Evolutionary conservation across 2,888 invertebrate genomes (phyloP).

Genomic region (Carterocephalus palaemon): DNA sequence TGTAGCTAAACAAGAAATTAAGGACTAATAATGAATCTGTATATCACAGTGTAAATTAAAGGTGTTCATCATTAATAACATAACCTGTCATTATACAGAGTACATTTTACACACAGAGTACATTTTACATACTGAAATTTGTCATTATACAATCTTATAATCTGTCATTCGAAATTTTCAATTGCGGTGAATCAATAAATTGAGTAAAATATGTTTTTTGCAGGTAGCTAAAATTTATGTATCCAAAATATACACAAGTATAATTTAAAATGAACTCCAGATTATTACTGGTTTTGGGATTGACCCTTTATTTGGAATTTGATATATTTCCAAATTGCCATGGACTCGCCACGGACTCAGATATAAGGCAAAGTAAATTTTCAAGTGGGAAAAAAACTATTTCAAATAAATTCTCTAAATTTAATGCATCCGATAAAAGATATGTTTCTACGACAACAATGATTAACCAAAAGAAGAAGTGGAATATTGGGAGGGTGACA

Average conservation of each 20-base stretch:
- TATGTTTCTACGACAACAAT: neutral
- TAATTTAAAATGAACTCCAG: constrained; percentile 2
- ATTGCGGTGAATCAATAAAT: no score
- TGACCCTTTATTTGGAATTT: neutral
- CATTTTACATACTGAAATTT: no score
- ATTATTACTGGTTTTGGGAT: neutral
- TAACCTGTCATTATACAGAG: no score
- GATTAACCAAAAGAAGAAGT: constrained; percentile 35
- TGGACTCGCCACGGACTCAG: neutral
- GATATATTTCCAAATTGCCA: neutral
- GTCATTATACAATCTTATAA: no score
- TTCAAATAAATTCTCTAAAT: neutral
- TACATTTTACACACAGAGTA: no score
- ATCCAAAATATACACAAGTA: neutral
- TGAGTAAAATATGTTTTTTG: no score
- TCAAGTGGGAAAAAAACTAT: neutral
- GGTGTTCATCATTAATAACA: no score
- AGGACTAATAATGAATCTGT: no score
- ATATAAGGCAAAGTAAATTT: neutral
- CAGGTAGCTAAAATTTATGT: no score
- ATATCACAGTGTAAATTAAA: no score
- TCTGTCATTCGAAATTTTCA: no score
- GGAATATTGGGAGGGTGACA: constrained; percentile 48
- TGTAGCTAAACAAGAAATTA: no score
- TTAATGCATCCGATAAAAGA: neutral